These are phyloP conservation scores for Circaetus cinerascens DNA, from an alignment of 2,113 vertebrate genomes.

Conservation along the genomic window DNA sequence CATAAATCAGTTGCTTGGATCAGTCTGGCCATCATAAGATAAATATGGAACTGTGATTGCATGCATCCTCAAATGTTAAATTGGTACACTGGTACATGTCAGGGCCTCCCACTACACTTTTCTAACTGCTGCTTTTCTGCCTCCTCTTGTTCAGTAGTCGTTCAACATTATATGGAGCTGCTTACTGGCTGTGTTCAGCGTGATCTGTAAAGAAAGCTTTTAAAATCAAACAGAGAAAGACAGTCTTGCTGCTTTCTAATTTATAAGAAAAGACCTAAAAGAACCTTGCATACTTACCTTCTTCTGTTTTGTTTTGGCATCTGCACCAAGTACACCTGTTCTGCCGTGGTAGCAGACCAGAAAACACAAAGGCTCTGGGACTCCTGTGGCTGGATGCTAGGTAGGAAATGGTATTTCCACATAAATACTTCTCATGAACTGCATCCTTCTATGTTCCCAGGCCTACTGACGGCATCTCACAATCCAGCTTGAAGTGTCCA, in stretches of 20 bases:
- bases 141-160: not conserved
- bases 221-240: not conserved
- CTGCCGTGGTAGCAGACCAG: rapidly evolving
- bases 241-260: not conserved
- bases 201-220: not conserved
- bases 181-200: not conserved
- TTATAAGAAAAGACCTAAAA: not conserved
- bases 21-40: not conserved
- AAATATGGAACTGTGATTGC: not conserved
- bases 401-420: not conserved
- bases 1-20: not conserved
- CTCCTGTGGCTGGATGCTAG: not conserved
- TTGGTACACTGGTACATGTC: not conserved
- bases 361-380: not conserved
- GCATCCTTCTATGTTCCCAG: not conserved
- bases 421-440: not conserved
- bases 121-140: not conserved
- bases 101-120: not conserved
- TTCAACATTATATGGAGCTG: not conserved
- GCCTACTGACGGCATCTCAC: rapidly evolving
- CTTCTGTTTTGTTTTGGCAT: not conserved
- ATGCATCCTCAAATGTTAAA: not conserved
- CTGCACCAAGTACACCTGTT: not conserved
- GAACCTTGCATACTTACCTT: not conserved
- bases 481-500: not conserved